A percentile compares a stretch with the other conserved stretches of the same genome.
These are phyloP conservation scores for Drosophila arawakana DNA, from an alignment of 1,140 invertebrate genomes.

Conservation along the genomic window DNA sequence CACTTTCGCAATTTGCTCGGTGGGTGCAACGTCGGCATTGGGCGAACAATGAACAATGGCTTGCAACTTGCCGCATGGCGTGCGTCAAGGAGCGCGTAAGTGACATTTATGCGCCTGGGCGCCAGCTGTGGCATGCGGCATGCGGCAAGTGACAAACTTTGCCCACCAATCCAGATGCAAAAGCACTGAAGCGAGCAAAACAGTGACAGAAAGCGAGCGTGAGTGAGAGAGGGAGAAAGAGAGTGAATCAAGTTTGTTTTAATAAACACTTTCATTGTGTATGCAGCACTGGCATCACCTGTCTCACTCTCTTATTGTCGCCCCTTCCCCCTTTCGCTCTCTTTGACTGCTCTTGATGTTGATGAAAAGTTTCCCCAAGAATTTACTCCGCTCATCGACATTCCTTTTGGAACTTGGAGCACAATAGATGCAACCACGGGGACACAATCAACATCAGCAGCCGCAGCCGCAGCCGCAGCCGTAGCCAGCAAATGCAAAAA, in stretches of 20 bases:
- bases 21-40: conserved; percentile 38
- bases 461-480: conserved; percentile 43
- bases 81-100: conserved; percentile 74
- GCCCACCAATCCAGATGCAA: conserved; percentile 33
- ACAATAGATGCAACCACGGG: conserved; percentile 68
- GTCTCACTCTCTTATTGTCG: neutral
- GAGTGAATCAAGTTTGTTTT: conserved; percentile 70
- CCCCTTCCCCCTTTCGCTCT: neutral
- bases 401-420: conserved; percentile 43
- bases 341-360: conserved; percentile 36
- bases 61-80: conserved; percentile 43
- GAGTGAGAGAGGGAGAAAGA: conserved; percentile 4
- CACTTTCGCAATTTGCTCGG: conserved; percentile 79
- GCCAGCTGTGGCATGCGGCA: conserved; percentile 28
- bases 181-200: conserved; percentile 25
- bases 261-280: conserved; percentile 82
- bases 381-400: conserved; percentile 61
- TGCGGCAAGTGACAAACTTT: conserved; percentile 36
- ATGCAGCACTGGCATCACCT: conserved; percentile 35
- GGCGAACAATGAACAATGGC: conserved; percentile 19
- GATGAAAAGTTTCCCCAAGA: conserved; percentile 56
- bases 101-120: conserved; percentile 82
- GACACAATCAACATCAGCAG: conserved; percentile 65
- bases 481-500: conserved; percentile 57
- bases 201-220: conserved; percentile 1